These are phyloP conservation scores for Bombyx mandarina DNA, from an alignment of 1,140 invertebrate genomes.

Conservation along the genomic window DNA sequence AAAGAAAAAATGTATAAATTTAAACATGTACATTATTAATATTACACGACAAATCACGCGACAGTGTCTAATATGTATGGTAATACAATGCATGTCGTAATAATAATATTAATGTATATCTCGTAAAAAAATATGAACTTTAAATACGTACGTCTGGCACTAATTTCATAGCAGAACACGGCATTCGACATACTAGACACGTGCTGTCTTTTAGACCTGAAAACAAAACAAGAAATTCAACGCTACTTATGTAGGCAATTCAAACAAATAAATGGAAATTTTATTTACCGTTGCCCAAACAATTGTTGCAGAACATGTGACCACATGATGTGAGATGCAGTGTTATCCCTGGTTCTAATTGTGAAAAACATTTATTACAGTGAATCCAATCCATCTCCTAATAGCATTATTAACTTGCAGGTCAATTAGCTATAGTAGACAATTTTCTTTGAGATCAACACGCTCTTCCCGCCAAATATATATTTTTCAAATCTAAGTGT, in stretches of 20 bases:
- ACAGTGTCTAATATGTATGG: no score
- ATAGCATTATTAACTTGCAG: no score
- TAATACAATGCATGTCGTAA: no score
- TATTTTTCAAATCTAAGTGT: no score
- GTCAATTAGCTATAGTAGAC: no score
- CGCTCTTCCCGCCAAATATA: no score
- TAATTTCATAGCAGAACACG: constrained; percentile 60
- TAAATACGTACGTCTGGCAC: constrained; percentile 59
- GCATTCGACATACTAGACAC: constrained; percentile 57
- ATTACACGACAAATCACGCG: no score
- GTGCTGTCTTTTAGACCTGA: constrained; percentile 49
- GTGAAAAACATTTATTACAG: constrained; percentile 65
- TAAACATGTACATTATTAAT: no score
- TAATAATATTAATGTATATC: neutral
- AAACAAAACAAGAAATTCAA: constrained; percentile 9
- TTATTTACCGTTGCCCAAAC: constrained; percentile 50
- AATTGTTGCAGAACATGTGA: constrained; percentile 68
- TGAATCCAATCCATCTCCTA: constrained; percentile 67
- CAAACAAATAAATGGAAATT: constrained; percentile 4
- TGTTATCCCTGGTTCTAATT: constrained; percentile 54
- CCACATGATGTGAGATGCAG: constrained; percentile 66
- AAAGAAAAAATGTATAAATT: no score
- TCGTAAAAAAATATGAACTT: neutral
- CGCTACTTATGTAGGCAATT: neutral
- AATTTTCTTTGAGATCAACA: no score